Evolutionary conservation across 2,797 vertebrate genomes (phyloP).

Genomic region (Falco biarmicus): DNA sequence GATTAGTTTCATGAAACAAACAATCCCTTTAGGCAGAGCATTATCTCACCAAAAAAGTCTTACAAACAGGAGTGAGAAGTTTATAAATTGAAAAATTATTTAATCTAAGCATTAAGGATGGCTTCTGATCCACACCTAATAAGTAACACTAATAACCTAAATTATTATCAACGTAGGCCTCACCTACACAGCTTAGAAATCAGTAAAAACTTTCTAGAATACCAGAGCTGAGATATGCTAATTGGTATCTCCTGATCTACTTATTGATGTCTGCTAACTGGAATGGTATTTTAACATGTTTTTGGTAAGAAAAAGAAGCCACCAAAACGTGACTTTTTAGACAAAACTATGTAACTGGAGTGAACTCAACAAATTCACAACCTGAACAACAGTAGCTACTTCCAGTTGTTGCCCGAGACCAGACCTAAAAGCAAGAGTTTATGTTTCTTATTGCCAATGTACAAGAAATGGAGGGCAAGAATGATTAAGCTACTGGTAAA

Average conservation of each 20-base stretch:
- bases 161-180: not conserved
- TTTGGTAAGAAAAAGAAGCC: not conserved
- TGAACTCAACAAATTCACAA: not conserved
- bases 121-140: not conserved
- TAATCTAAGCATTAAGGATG: not conserved
- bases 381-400: not conserved
- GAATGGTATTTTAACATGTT: not conserved
- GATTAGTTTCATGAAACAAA: not conserved
- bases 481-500: conserved; percentile 46
- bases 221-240: not conserved
- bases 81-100: not conserved
- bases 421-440: not conserved
- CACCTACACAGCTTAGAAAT: not conserved
- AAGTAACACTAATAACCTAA: not conserved
- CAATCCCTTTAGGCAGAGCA: not conserved
- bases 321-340: not conserved
- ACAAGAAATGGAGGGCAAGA: not conserved
- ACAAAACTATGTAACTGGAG: not conserved
- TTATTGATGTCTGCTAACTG: not conserved
- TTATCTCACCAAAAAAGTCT: not conserved
- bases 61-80: not conserved
- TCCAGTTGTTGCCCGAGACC: not conserved
- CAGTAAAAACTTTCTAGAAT: not conserved
- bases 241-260: not conserved
- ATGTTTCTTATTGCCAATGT: not conserved